These are phyloP conservation scores for Pherbina coryleti DNA, from an alignment of 2,888 invertebrate species.

Conservation along the genomic window DNA sequence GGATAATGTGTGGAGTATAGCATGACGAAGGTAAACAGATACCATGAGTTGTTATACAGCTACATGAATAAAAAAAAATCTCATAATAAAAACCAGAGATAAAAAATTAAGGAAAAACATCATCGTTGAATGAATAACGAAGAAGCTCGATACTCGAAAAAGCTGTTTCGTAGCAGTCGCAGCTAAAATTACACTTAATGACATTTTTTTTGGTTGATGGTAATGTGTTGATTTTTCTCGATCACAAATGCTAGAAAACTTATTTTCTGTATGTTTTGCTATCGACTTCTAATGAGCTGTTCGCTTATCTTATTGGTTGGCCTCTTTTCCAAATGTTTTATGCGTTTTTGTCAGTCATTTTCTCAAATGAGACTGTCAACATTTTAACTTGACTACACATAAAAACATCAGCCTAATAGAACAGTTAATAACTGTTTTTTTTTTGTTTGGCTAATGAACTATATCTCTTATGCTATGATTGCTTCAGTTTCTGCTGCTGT, in stretches of 20 bases:
- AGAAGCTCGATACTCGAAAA: not conserved
- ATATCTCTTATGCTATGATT: not conserved
- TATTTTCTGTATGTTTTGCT: not conserved
- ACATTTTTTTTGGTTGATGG: not conserved
- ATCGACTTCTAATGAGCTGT: not conserved
- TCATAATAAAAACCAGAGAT: not conserved
- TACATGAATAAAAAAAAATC: not conserved
- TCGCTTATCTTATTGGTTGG: not conserved
- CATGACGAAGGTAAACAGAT: not conserved
- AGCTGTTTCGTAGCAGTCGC: not conserved
- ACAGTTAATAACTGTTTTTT: not conserved
- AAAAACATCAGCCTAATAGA: not conserved
- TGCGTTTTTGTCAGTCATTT: not conserved
- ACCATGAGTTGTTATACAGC: not conserved
- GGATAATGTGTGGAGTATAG: not conserved
- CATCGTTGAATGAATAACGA: not conserved
- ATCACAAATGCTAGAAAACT: not conserved
- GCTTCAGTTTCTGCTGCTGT: too few relatives aligned
- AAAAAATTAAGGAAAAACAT: not conserved
- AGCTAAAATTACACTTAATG: slow-evolving; percentile 8
- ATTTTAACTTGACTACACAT: not conserved
- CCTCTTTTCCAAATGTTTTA: not conserved
- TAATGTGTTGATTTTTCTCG: not conserved
- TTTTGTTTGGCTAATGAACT: not conserved
- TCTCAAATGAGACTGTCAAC: not conserved